Conservation (phyloP, 2,888 invertebrate genomes). For the Aphodius sticticus region DNA sequence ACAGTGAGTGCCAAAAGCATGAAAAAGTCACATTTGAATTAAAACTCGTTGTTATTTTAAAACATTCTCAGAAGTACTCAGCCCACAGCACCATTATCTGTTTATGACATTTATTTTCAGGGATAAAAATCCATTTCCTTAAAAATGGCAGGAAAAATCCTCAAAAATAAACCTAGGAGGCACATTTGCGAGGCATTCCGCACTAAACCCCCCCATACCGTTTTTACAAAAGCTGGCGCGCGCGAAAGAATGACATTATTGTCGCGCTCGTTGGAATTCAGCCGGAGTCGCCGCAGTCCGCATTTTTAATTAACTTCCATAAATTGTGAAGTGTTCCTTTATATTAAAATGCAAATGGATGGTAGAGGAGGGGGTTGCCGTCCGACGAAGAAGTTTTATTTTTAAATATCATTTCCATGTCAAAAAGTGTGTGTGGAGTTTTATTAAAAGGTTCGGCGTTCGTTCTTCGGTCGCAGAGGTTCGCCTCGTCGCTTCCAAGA, state of each 20-base stretch:
- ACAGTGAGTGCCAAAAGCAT: too few relatives aligned
- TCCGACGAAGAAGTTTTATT: slow-evolving; percentile 34
- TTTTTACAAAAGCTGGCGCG: too few relatives aligned
- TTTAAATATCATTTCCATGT: slow-evolving; percentile 41
- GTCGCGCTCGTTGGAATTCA: background rate
- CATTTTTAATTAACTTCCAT: slow-evolving; percentile 34
- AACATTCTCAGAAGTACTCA: too few relatives aligned
- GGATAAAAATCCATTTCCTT: too few relatives aligned
- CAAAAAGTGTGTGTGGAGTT: slow-evolving; percentile 40
- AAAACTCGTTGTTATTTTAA: too few relatives aligned
- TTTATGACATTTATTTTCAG: too few relatives aligned
- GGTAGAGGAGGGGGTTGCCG: background rate
- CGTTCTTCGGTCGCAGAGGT: background rate
- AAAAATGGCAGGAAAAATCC: too few relatives aligned
- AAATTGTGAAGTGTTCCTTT: slow-evolving; percentile 43
- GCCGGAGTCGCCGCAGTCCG: background rate
- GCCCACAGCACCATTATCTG: too few relatives aligned
- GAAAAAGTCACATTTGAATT: too few relatives aligned
- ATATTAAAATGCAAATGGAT: slow-evolving; percentile 44
- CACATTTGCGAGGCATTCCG: too few relatives aligned
- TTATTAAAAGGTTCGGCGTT: slow-evolving; percentile 31
- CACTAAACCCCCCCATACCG: too few relatives aligned
- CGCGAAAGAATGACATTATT: background rate
- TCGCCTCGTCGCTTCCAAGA: background rate
- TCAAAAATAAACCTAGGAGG: too few relatives aligned